Conservation (phyloP, 2,113 vertebrate species). For the Onychostoma macrolepis region DNA sequence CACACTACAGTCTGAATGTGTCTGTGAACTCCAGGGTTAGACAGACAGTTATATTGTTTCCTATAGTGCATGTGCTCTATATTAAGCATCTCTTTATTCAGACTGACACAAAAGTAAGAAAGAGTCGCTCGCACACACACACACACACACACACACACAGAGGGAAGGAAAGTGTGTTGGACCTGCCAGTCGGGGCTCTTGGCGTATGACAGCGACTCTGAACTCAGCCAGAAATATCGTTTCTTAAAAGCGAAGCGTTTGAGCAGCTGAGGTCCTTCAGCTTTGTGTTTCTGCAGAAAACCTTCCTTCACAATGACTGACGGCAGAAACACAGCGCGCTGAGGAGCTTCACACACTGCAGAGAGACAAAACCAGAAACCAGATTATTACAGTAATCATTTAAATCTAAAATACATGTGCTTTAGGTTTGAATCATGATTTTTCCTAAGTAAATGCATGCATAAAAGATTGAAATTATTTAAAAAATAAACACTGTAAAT, state of each 20-base stretch:
- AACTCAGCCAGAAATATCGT: slow-evolving; percentile 89
- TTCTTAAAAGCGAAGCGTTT: slow-evolving; percentile 89
- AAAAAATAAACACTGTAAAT: too few species aligned
- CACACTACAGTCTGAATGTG: background rate
- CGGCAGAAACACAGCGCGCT: slow-evolving; percentile 71
- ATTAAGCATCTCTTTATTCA: background rate
- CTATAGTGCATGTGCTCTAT: background rate
- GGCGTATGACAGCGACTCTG: slow-evolving; percentile 81
- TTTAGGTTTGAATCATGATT: too few species aligned
- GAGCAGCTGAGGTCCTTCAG: slow-evolving; percentile 75
- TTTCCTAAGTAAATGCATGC: too few species aligned
- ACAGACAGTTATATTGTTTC: background rate
- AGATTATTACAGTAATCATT: background rate
- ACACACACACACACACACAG: too few species aligned
- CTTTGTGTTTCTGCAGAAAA: slow-evolving; percentile 81
- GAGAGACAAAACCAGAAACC: background rate
- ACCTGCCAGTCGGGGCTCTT: slow-evolving; percentile 86
- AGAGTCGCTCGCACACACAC: too few species aligned
- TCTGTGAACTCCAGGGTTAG: background rate
- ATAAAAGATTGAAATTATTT: too few species aligned
- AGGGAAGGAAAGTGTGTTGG: slow-evolving; percentile 12
- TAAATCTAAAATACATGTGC: background rate
- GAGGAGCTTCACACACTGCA: slow-evolving; percentile 68
- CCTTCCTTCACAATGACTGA: slow-evolving; percentile 86
- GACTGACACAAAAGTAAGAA: too few species aligned